These are phyloP conservation scores for Momotus momota DNA, from an alignment of 2,797 vertebrate genomes.

Conservation along the genomic window DNA sequence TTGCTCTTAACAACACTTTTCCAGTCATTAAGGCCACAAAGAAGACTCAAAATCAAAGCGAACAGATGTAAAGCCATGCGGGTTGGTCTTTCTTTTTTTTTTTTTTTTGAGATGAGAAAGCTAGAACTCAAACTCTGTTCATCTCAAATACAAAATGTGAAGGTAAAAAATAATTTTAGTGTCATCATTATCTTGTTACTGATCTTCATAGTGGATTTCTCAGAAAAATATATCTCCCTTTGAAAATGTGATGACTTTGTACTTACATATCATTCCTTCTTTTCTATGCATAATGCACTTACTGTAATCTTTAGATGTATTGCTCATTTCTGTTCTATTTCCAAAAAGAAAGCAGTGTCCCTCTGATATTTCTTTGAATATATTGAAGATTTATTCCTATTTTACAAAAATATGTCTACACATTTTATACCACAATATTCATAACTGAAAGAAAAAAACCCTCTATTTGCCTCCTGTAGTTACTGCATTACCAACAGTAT, in stretches of 20 bases:
- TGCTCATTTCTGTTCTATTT: not conserved
- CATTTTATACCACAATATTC: not conserved
- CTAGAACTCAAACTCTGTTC: not conserved
- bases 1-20: not conserved
- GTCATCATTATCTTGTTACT: not conserved
- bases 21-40: not conserved
- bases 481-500: conserved; percentile 84
- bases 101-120: not conserved
- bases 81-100: not conserved
- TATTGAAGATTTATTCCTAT: not conserved
- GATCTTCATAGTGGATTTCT: not conserved
- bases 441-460: not conserved
- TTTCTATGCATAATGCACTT: not conserved
- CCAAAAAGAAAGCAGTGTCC: not conserved
- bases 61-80: not conserved
- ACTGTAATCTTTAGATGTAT: not conserved
- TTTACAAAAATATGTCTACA: not conserved
- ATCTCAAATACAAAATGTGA: not conserved
- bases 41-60: not conserved
- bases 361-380: not conserved
- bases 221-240: not conserved
- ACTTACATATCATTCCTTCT: not conserved
- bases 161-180: not conserved
- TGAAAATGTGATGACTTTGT: not conserved
- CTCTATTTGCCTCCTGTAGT: conserved; percentile 83